Evolutionary conservation across 2,797 vertebrate species (phyloP).

Genomic region (Acanthopagrus latus): DNA sequence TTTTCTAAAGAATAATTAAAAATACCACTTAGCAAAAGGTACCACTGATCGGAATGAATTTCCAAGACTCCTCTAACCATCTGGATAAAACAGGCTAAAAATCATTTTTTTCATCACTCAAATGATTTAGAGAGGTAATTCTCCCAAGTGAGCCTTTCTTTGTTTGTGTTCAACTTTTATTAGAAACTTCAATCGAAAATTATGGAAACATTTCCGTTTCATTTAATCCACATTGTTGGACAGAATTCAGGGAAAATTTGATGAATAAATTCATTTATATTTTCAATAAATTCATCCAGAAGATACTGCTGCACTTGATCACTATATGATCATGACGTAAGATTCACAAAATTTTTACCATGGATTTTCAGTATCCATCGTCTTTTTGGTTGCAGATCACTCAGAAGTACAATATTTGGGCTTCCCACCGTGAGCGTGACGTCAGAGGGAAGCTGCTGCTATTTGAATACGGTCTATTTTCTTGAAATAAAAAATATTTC

Average conservation of each 20-base stretch:
- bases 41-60: neutral
- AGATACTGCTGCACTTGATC: neutral
- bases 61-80: neutral
- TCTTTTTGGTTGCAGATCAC: no score
- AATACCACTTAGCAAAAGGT: neutral
- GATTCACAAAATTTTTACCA: neutral
- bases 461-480: no score
- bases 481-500: no score
- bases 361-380: no score
- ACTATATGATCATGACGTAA: neutral
- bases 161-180: neutral
- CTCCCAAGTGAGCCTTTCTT: neutral
- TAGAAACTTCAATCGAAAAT: neutral
- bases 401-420: no score
- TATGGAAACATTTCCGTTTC: neutral
- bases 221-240: neutral
- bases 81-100: neutral
- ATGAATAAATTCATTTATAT: neutral
- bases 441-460: no score
- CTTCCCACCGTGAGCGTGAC: no score
- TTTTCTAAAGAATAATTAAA: neutral
- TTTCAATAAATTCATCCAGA: no score
- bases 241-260: neutral
- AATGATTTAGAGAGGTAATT: no score
- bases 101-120: no score